Conservation (phyloP, 64 coral and sea anemone species). For the Stichodactyla helianthus region DNA sequence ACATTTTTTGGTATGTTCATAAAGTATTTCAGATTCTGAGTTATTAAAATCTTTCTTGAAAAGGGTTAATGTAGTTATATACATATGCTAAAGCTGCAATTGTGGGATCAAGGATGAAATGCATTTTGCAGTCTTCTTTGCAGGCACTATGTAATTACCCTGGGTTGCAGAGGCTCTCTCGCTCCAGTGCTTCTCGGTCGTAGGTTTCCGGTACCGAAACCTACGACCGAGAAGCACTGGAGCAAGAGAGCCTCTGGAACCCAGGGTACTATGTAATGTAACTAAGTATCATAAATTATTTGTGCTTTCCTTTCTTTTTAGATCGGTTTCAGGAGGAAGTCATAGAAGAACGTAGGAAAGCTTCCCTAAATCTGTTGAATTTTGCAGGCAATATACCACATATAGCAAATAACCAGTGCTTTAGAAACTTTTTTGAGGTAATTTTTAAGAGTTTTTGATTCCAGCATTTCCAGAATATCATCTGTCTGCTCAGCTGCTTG, state of each 20-base stretch:
- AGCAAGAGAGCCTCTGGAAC: too few relatives aligned
- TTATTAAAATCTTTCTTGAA: neutral
- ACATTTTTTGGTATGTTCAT: slow-evolving; percentile 75
- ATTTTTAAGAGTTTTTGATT: neutral
- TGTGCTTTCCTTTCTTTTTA: slow-evolving; percentile 9
- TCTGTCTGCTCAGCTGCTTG: neutral
- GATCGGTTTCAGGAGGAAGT: slow-evolving; percentile 93
- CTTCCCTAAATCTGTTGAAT: slow-evolving; percentile 50
- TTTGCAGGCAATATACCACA: slow-evolving; percentile 79
- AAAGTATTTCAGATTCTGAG: neutral
- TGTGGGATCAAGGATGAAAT: too few relatives aligned
- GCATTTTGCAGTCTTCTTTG: too few relatives aligned
- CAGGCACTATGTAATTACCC: too few relatives aligned
- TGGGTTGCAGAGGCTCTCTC: too few relatives aligned
- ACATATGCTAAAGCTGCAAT: too few relatives aligned
- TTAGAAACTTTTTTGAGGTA: slow-evolving; percentile 96
- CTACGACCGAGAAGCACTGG: too few relatives aligned
- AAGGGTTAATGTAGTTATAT: too few relatives aligned
- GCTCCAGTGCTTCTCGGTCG: too few relatives aligned
- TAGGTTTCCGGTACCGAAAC: too few relatives aligned
- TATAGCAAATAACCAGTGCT: slow-evolving; percentile 70
- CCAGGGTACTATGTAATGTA: too few relatives aligned
- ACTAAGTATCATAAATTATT: too few relatives aligned
- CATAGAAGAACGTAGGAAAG: slow-evolving; percentile 87
- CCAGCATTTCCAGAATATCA: neutral